Evolutionary conservation across 2,113 vertebrate genomes (phyloP).

Genomic region (Atrichornis clamosus): DNA sequence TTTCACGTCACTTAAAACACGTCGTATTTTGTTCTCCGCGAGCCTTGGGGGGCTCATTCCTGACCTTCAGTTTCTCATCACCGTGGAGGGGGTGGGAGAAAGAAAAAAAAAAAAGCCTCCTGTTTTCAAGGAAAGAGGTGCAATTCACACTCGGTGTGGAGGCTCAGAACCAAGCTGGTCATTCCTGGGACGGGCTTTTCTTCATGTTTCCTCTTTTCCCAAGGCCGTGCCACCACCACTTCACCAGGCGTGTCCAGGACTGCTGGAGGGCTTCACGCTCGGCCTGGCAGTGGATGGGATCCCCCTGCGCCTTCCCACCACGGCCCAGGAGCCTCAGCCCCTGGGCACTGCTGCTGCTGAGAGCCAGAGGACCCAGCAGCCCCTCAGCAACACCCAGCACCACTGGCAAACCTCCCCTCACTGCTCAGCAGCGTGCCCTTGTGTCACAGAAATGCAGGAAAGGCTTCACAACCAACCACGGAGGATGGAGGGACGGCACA

Average conservation of each 20-base stretch:
- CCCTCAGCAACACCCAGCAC: not conserved
- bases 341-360: not conserved
- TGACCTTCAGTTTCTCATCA: slow-evolving; percentile 41
- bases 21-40: not conserved
- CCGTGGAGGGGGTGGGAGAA: not conserved
- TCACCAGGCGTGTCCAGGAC: not conserved
- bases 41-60: slow-evolving; percentile 39
- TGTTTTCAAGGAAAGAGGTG: not conserved
- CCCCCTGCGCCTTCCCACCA: not conserved
- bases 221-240: not conserved
- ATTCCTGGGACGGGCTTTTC: not conserved
- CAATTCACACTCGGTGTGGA: not conserved
- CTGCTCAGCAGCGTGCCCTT: not conserved
- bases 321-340: not conserved
- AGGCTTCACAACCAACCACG: not conserved
- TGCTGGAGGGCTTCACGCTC: accelerated
- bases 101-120: not conserved
- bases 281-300: accelerated
- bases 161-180: not conserved
- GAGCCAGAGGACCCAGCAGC: not conserved
- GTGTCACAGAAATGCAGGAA: not conserved
- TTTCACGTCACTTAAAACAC: not conserved
- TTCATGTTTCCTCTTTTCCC: not conserved
- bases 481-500: not conserved
- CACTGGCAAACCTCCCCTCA: not conserved